Evolutionary conservation across 1,140 invertebrate species (phyloP).

Genomic region (Caenorhabditis brenneri): DNA sequence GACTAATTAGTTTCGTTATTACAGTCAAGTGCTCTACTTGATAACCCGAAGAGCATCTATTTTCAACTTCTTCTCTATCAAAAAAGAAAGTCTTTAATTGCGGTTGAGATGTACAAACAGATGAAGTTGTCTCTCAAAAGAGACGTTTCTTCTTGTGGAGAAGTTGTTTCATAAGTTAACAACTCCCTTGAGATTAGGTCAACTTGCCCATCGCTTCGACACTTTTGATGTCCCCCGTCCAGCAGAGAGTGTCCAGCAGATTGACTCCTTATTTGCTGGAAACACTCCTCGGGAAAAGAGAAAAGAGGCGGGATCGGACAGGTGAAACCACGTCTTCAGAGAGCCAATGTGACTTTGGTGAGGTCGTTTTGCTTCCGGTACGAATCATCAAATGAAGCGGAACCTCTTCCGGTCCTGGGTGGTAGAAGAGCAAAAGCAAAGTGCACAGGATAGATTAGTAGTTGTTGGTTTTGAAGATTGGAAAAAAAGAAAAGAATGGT

Average conservation of each 20-base stretch:
- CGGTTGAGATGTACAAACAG: slow-evolving; percentile 36
- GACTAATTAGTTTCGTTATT: not conserved
- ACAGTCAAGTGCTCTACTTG: not conserved
- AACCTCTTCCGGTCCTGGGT: slow-evolving; percentile 1
- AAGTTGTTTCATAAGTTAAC: slow-evolving; percentile 44
- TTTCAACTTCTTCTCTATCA: not conserved
- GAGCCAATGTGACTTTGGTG: slow-evolving; percentile 5
- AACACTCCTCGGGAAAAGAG: not conserved
- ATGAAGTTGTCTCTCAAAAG: slow-evolving; percentile 21
- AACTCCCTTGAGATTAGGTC: slow-evolving; percentile 32
- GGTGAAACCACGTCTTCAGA: not conserved
- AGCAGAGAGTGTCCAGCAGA: not conserved
- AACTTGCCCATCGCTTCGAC: not conserved
- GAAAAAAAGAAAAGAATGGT: not conserved
- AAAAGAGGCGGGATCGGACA: not conserved
- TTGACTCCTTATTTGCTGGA: slow-evolving; percentile 14
- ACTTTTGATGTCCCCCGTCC: slow-evolving; percentile 1
- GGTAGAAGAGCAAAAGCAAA: not conserved
- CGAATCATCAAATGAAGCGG: slow-evolving; percentile 37
- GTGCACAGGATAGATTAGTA: slow-evolving; percentile 26
- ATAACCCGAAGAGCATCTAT: not conserved
- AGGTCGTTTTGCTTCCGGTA: slow-evolving; percentile 30
- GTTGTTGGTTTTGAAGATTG: not conserved
- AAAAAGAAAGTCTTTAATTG: slow-evolving; percentile 12
- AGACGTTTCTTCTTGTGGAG: not conserved